Percentiles rank a stretch among this genome's conserved stretches.
Conservation (phyloP, 1,140 invertebrate species). For the Habropoda laboriosa region DNA sequence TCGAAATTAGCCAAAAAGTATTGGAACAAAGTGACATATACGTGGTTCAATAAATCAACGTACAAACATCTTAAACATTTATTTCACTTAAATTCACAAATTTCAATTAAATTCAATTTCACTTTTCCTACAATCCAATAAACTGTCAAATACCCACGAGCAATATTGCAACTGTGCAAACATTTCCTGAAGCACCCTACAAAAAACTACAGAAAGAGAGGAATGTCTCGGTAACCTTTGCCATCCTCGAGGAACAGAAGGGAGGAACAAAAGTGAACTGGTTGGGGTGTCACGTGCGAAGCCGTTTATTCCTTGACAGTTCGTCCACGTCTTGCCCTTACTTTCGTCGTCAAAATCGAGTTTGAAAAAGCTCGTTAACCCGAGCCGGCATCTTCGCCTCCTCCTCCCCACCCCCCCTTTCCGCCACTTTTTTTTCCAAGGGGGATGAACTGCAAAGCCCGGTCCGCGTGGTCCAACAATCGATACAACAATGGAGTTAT, state of each 20-base stretch:
- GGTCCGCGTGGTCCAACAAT: constrained; percentile 51
- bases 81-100: no score
- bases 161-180: no score
- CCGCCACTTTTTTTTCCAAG: constrained; percentile 20
- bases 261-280: no score
- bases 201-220: background rate
- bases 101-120: no score
- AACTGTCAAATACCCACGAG: no score
- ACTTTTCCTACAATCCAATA: no score
- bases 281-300: constrained; percentile 5
- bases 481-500: constrained; percentile 70
- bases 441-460: constrained; percentile 57
- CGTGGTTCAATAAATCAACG: no score
- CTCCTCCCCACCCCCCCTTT: constrained; percentile 1
- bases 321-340: constrained; percentile 33
- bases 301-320: constrained; percentile 42
- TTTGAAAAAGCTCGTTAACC: constrained; percentile 68
- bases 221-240: no score
- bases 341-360: constrained; percentile 59
- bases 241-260: background rate
- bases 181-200: no score
- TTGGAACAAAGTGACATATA: no score
- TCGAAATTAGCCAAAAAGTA: no score
- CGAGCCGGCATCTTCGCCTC: constrained; percentile 47
- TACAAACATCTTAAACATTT: no score